phyloP scores from a whole-genome alignment of 37 sponge, comb jelly and placozoan species.

The Oopsacas minuta region DNA sequence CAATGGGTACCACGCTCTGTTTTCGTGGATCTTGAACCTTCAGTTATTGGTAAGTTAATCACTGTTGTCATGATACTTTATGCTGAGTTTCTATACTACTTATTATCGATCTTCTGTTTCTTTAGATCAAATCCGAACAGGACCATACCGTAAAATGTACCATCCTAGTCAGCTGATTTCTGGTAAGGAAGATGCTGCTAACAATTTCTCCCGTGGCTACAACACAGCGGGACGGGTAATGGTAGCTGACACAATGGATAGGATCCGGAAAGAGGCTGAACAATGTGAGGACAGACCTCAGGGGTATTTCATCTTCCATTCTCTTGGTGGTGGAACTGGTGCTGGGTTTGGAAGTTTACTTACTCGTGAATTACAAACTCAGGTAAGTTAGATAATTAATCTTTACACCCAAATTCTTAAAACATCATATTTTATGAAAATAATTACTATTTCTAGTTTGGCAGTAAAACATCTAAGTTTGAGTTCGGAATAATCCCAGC shows the following conservation, averaged over 20 bases:
- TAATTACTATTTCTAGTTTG: background rate
- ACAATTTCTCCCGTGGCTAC: conserved; percentile 25
- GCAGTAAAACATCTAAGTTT: background rate
- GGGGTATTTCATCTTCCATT: conserved; percentile 26
- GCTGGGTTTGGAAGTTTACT: conserved; percentile 23
- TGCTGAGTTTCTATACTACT: too few relatives aligned
- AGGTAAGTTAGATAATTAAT: conserved; percentile 19
- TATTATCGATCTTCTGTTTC: background rate
- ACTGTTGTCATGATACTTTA: too few relatives aligned
- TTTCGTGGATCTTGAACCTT: conserved; percentile 23
- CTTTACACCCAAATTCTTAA: background rate
- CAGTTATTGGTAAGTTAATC: conserved; percentile 24
- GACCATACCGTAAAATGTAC: conserved; percentile 22
- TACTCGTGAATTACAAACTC: background rate
- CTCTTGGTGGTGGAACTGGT: conserved; percentile 24
- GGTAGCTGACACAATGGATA: conserved; percentile 20
- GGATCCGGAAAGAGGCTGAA: conserved; percentile 27
- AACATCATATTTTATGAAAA: too few relatives aligned
- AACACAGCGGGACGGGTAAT: conserved; percentile 21
- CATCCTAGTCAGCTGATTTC: conserved; percentile 21
- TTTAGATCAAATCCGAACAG: conserved; percentile 22
- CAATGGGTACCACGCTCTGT: conserved; percentile 25
- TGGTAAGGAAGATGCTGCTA: conserved; percentile 27
- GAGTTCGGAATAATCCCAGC: conserved; percentile 10
- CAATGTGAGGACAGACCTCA: conserved; percentile 19